Base-by-base conservation (phyloP, 1,140 invertebrate genomes). In the Pristionchus pacificus region DNA sequence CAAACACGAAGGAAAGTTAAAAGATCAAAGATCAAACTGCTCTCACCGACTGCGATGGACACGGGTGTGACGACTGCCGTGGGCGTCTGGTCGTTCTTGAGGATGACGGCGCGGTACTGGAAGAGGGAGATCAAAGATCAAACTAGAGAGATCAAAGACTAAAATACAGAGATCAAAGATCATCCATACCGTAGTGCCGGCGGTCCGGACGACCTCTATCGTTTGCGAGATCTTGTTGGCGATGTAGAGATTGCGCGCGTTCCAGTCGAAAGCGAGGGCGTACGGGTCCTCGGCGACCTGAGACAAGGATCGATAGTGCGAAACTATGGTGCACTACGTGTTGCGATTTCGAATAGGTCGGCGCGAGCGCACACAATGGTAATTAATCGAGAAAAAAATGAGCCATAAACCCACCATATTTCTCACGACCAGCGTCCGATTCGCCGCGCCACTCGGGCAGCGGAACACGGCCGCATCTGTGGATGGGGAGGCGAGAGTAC, bases 201-300 rank as follows among this genome's bases (percentile, higher is more conserved):
- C 79, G 28, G 86, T 78, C 38, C 79, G 77, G 1, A 98, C 88
- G 0, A 94, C 90, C 85, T 97, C 93, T 70, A 98, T 92, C 74
- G 95, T 95, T 29, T 92, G 91, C 13, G 92, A 92, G 57, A 91
- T 88, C 25, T 90, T 89, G 81, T 97, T 97, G 14, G 93, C 94
- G 77, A 97, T 90, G 80, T 92, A 97, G 6, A 98, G 83, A 85
- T 98, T 98, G 55, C 93, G 87, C 10, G 94, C 93, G 31, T 97
- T 87, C 94, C 95, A 97, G 83, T 98, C 95, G 80, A 96, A 91
- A 0, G 94, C 94, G 32, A 98, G 89, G 0, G 91, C 89, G 59
- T 92, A 92, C 0, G 94, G 92, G 0, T 92, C 90, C 0, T 95
- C 94, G 30, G 96, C 90, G 32, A 96, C 89, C 6, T 93, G 92